Percentiles rank a stretch among this genome's conserved stretches.
phyloP scores from a whole-genome alignment of 2,888 invertebrate species.

The Rotaria sp. region DNA sequence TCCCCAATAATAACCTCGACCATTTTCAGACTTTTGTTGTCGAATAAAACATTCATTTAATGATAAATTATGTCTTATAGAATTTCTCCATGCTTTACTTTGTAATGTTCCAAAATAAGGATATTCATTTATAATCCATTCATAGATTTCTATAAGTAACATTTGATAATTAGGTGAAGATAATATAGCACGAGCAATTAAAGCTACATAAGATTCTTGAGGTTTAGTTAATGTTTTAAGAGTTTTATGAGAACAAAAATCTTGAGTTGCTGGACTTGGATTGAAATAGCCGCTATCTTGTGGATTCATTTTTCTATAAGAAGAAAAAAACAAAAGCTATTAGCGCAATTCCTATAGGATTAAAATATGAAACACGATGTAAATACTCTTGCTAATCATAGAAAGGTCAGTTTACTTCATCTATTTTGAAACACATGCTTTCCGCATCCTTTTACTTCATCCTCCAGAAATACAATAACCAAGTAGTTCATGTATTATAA shows the following conservation, averaged over 20 bases:
- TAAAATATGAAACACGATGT: too few relatives aligned
- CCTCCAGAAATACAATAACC: too few relatives aligned
- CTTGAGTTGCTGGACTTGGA: slow-evolving; percentile 26
- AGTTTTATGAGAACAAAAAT: not conserved
- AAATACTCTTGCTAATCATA: too few relatives aligned
- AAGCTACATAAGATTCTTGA: not conserved
- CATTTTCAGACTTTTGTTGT: slow-evolving; percentile 10
- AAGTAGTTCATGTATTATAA: too few relatives aligned
- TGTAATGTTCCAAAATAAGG: slow-evolving; percentile 12
- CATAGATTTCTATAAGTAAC: not conserved
- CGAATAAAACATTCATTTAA: slow-evolving; percentile 21
- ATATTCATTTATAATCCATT: slow-evolving; percentile 4
- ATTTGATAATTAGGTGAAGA: not conserved
- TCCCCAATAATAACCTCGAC: slow-evolving; percentile 20
- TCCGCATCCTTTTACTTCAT: too few relatives aligned
- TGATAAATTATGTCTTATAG: slow-evolving; percentile 4
- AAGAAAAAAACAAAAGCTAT: too few relatives aligned
- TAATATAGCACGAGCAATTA: not conserved
- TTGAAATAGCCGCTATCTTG: slow-evolving; percentile 32
- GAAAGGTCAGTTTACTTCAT: too few relatives aligned
- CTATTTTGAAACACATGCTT: too few relatives aligned
- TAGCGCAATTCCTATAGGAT: too few relatives aligned
- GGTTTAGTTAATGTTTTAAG: not conserved
- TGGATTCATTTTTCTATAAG: not conserved
- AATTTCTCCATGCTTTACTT: slow-evolving; percentile 25